phyloP scores from a whole-genome alignment of 2,888 invertebrate species.

The Chrysotoxum bicinctum region DNA sequence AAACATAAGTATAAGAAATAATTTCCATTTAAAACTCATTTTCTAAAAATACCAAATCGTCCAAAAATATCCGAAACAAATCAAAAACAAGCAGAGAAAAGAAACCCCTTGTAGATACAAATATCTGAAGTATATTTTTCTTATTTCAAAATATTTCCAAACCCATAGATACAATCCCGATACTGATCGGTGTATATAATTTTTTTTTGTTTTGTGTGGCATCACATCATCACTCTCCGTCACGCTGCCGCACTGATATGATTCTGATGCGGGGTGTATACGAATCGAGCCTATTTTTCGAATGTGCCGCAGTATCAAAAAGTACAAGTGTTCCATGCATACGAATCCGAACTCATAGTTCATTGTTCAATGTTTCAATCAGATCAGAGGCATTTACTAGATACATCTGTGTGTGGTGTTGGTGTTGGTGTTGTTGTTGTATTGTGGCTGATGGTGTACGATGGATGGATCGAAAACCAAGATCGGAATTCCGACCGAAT shows the following conservation, averaged over 20 bases:
- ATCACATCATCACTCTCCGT: constrained; percentile 45
- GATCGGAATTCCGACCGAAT: constrained; percentile 62
- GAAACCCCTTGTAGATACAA: constrained; percentile 46
- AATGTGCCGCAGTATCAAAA: constrained; percentile 33
- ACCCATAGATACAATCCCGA: constrained; percentile 48
- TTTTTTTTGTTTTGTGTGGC: constrained; percentile 39
- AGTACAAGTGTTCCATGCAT: constrained; percentile 64
- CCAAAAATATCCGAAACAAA: constrained; percentile 65
- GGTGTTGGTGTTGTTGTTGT: neutral
- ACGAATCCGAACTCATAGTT: constrained; percentile 44
- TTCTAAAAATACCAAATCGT: constrained; percentile 45
- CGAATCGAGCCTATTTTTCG: constrained; percentile 46
- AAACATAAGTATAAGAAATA: constrained; percentile 35
- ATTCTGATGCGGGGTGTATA: constrained; percentile 43
- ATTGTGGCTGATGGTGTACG: neutral
- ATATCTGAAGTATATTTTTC: constrained; percentile 60
- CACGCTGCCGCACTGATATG: constrained; percentile 19
- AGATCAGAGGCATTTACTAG: neutral
- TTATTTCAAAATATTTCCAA: constrained; percentile 72
- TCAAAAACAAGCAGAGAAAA: constrained; percentile 36
- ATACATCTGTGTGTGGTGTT: constrained; percentile 36
- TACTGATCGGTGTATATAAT: constrained; percentile 28
- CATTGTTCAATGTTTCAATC: constrained; percentile 64
- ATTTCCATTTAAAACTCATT: constrained; percentile 55
- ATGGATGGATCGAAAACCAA: constrained; percentile 34